Evolutionary conservation across 23 tunicate genomes (phyloP).

Genomic region (Phallusia fumigata): DNA sequence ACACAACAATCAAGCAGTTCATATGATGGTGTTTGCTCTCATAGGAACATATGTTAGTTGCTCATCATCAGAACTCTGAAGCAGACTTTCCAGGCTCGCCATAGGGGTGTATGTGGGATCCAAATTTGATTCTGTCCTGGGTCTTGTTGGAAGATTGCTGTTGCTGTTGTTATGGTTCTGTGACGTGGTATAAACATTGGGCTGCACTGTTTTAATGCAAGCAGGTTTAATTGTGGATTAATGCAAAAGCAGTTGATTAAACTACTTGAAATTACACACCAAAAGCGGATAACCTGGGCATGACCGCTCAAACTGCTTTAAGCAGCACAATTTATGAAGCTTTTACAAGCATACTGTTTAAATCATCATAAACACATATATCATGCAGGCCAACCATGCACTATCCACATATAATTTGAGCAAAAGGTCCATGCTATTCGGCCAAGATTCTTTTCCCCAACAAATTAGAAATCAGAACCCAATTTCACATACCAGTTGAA

Average conservation of each 20-base stretch:
- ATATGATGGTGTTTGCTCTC: background rate
- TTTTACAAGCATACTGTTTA: too few relatives aligned
- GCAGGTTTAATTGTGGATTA: background rate
- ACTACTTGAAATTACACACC: too few relatives aligned
- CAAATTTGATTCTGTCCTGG: background rate
- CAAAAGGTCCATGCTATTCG: too few relatives aligned
- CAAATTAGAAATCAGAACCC: too few relatives aligned
- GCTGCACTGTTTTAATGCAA: conserved; percentile 12
- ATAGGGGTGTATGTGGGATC: background rate
- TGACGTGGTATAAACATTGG: conserved; percentile 15
- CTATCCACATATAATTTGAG: too few relatives aligned
- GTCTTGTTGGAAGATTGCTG: background rate
- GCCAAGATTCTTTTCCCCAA: too few relatives aligned
- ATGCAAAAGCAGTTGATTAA: too few relatives aligned
- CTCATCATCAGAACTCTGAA: background rate
- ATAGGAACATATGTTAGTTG: background rate
- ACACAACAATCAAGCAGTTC: background rate
- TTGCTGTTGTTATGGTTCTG: conserved; percentile 4
- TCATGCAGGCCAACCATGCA: too few relatives aligned
- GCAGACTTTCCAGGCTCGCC: conserved; percentile 8
- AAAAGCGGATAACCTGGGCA: too few relatives aligned
- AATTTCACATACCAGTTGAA: background rate
- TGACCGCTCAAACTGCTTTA: too few relatives aligned
- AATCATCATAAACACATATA: too few relatives aligned
- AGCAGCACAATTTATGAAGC: too few relatives aligned